Evolutionary conservation across 2,888 invertebrate genomes (phyloP).

Genomic region (Orchesellides sinensis): DNA sequence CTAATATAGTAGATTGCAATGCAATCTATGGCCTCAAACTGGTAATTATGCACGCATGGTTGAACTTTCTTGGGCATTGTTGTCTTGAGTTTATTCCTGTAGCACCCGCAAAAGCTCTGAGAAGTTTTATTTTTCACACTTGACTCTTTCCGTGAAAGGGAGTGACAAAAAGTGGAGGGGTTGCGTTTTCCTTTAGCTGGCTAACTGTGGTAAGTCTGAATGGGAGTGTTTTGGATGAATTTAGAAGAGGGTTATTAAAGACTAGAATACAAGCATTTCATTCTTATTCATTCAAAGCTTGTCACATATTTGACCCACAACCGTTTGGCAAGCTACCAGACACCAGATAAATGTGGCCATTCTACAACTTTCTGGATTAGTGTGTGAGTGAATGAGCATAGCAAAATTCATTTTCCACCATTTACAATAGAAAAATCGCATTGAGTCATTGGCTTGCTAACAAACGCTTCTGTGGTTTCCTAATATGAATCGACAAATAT

Average conservation of each 20-base stretch:
- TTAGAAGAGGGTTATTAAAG: too few species aligned
- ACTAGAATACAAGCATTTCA: too few species aligned
- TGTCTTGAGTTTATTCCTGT: conserved; percentile 7
- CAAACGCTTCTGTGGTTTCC: too few species aligned
- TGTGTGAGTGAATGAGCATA: too few species aligned
- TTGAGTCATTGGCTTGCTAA: too few species aligned
- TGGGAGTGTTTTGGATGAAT: too few species aligned
- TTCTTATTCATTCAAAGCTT: neutral
- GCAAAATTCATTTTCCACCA: neutral
- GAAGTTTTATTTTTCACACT: conserved; percentile 75
- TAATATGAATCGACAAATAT: too few species aligned
- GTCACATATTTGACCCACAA: neutral
- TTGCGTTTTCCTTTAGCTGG: too few species aligned
- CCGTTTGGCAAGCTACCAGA: neutral
- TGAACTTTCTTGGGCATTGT: conserved; percentile 65
- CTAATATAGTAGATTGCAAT: neutral
- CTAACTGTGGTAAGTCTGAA: too few species aligned
- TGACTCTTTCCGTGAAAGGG: conserved; percentile 51
- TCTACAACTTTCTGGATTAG: too few species aligned
- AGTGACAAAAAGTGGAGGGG: conserved; percentile 42
- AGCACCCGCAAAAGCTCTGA: neutral
- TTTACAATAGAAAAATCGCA: too few species aligned
- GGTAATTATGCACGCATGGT: conserved; percentile 75
- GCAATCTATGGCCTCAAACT: conserved; percentile 65
- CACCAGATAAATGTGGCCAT: too few species aligned